Base-by-base conservation (phyloP, 1,140 invertebrate genomes). In the Agraylea sexmaculata region DNA sequence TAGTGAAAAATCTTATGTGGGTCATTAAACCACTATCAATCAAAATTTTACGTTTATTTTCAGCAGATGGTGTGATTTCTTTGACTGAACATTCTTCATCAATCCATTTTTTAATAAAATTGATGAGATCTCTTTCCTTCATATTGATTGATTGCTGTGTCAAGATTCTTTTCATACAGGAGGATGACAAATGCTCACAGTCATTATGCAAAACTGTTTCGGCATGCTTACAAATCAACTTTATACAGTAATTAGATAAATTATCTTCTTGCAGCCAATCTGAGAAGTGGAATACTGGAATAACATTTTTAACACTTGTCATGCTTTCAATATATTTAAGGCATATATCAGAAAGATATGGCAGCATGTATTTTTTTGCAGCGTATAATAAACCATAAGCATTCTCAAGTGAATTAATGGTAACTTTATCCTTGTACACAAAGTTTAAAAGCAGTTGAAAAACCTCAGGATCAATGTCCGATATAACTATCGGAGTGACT, bases 311-410 rank as follows among this genome's bases (percentile, higher is more conserved):
- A 46, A 70, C 58, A 50, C 56, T 67, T 17, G 69, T 51, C 50
- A 69, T 66, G 35, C 57, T 51, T 49, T 59, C 51, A 30, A 74
- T 65, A 41, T 64, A 70, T 12, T 52, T 47, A 29, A 65, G 51
- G 52, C 70, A 74, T 21, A 59, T 42, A 17, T 64, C 56, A 32
- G 55, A 55, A n/a, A 74, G 58, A 53, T 64, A 55, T 36, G 68
- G 60, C 20, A 74, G 40, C 41, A 73, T 53, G 54, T 74, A 74
- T 59, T 73, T 74, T 42, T 66, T 66, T 21, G 68, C 64, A 6
- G 66, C 62, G 61, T 74, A 74, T 33, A 72, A 50, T 37, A 74
- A 50, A 47, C 64, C 60, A 64, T 67, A 72, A 6, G 70, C 68
- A 54, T 71, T 64, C 42, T 62, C 57, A 42, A 72, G 55, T 17